Conservation (phyloP, 2,888 invertebrate species). For the Physocephala rufipes region DNA sequence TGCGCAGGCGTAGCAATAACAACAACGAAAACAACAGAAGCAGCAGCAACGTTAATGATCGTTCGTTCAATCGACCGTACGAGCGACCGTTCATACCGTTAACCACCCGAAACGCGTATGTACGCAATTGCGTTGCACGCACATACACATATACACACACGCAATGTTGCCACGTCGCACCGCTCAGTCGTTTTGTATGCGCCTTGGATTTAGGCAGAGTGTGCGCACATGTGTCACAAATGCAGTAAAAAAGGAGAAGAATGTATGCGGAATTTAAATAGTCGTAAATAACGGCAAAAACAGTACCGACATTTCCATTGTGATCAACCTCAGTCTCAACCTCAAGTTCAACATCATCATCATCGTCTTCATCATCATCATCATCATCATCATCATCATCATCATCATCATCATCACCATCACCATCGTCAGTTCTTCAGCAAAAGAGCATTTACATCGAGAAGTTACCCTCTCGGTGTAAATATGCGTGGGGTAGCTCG, state of each 20-base stretch:
- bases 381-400: not conserved
- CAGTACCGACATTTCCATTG: not conserved
- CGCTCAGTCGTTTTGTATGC: not conserved
- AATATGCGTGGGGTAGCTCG: slow-evolving; percentile 30
- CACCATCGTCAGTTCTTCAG: not conserved
- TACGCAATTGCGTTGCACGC: slow-evolving; percentile 19
- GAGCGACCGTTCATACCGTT: not conserved
- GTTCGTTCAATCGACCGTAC: not conserved
- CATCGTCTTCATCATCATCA: not conserved
- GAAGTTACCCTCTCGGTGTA: slow-evolving; percentile 13
- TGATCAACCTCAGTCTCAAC: not conserved
- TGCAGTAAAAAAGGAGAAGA: slow-evolving; percentile 17
- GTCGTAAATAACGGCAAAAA: not conserved
- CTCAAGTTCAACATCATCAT: slow-evolving; percentile 1
- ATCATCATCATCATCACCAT: not conserved
- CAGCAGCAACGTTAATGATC: not conserved
- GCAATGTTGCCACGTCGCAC: slow-evolving; percentile 28
- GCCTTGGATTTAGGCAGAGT: slow-evolving; percentile 9
- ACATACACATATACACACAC: too few species aligned
- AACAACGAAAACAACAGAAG: too few species aligned
- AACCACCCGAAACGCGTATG: not conserved
- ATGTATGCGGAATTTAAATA: not conserved
- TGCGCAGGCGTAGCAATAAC: slow-evolving; percentile 22
- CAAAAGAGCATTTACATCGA: not conserved
- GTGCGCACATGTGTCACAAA: slow-evolving; percentile 15